A percentile compares a stretch with the other conserved stretches of the same genome.
phyloP scores from a whole-genome alignment of 2,797 vertebrate genomes.

The Danio choprae region DNA sequence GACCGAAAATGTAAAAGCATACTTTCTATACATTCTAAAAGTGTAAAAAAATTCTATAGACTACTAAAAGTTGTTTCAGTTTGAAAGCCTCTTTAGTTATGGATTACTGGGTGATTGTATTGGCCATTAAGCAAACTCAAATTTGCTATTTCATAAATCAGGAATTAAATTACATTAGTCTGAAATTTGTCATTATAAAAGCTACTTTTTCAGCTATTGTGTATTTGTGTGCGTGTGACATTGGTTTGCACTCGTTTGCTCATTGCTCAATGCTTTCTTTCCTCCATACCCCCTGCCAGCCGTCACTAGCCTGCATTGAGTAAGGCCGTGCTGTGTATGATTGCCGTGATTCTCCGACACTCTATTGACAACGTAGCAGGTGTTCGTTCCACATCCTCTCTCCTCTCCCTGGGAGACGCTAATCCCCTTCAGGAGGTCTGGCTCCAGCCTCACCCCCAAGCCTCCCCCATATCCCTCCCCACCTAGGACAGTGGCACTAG shows the following conservation, averaged over 20 bases:
- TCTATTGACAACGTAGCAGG: conserved; percentile 78
- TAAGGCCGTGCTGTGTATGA: conserved; percentile 69
- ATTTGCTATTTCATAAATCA: background rate
- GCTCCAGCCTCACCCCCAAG: conserved; percentile 32
- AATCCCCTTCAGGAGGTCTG: conserved; percentile 68
- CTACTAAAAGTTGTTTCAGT: too few relatives aligned
- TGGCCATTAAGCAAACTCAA: background rate
- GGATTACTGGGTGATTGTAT: too few relatives aligned
- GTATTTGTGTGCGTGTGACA: conserved; percentile 9
- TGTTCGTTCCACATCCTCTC: conserved; percentile 72
- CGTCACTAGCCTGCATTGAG: conserved; percentile 56
- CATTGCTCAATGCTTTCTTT: conserved; percentile 23
- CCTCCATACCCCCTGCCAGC: conserved; percentile 16
- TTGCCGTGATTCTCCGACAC: conserved; percentile 69
- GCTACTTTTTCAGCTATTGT: conserved; percentile 19
- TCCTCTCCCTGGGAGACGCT: conserved; percentile 67
- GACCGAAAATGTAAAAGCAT: too few relatives aligned
- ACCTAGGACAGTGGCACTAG: conserved; percentile 26
- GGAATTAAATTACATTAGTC: background rate
- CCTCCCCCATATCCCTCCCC: conserved; percentile 21
- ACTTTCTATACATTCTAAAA: too few relatives aligned
- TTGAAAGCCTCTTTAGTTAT: too few relatives aligned
- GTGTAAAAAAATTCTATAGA: too few relatives aligned
- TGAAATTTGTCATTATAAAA: background rate
- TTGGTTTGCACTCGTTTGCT: conserved; percentile 12